phyloP scores from a whole-genome alignment of 2,113 vertebrate genomes.

The Vireo altiloquus region DNA sequence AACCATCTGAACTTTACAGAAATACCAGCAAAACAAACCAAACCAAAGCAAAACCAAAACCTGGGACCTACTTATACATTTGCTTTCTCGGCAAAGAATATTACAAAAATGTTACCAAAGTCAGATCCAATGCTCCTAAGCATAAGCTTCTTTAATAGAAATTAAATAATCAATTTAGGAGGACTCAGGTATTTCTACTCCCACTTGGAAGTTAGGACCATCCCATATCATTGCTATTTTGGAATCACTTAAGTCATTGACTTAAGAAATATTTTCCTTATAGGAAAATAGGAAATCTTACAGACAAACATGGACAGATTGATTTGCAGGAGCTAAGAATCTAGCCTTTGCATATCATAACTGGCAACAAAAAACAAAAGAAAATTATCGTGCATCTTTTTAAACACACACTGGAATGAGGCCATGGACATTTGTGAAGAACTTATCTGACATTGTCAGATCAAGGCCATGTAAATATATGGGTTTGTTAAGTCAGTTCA shows the following conservation, averaged over 20 bases:
- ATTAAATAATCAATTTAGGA: background rate
- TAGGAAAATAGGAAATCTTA: background rate
- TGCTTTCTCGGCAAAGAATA: background rate
- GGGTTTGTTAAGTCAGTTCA: background rate
- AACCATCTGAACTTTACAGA: background rate
- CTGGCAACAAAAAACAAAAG: background rate
- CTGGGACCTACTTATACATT: background rate
- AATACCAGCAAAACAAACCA: background rate
- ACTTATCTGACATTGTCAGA: conserved; percentile 5
- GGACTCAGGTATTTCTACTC: background rate
- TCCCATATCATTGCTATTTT: background rate
- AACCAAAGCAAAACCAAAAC: background rate
- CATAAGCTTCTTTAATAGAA: background rate
- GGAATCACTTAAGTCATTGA: background rate
- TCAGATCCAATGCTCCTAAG: background rate
- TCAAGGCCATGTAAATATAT: background rate
- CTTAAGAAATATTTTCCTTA: background rate
- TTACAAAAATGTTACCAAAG: background rate
- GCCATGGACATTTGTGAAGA: background rate
- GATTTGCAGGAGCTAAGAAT: background rate
- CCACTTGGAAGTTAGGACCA: background rate
- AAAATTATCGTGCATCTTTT: background rate
- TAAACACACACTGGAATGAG: background rate
- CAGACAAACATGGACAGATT: background rate
- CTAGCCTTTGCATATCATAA: background rate